Evolutionary conservation across 2,888 invertebrate genomes (phyloP).

Genomic region (Drosophila leonis): DNA sequence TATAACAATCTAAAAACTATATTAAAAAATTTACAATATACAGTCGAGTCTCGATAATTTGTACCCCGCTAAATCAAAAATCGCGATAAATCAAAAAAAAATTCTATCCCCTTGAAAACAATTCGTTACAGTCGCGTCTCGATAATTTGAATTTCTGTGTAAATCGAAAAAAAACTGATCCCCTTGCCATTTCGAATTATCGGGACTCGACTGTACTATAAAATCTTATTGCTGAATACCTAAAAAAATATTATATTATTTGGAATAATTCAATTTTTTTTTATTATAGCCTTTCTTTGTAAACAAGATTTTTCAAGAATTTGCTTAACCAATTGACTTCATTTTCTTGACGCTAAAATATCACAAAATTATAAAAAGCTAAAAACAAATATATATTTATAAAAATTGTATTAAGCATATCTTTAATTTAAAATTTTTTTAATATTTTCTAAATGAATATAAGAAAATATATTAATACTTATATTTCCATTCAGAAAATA

Average conservation of each 20-base stretch:
- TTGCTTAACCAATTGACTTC: not conserved
- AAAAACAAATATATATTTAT: not conserved
- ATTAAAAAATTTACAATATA: not conserved
- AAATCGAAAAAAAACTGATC: too few relatives aligned
- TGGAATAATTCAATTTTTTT: too few relatives aligned
- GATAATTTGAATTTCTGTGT: too few relatives aligned
- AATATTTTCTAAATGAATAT: not conserved
- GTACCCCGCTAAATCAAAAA: too few relatives aligned
- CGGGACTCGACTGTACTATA: too few relatives aligned
- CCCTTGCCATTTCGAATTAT: too few relatives aligned
- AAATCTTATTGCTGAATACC: not conserved
- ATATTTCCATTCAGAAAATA: not conserved
- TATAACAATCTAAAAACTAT: too few relatives aligned
- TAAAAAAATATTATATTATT: not conserved
- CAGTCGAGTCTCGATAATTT: too few relatives aligned
- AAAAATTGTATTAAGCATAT: not conserved
- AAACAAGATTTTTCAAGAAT: not conserved
- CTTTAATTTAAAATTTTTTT: not conserved
- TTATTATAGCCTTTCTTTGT: not conserved
- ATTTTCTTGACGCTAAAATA: not conserved
- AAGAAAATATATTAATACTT: not conserved
- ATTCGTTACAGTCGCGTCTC: too few relatives aligned
- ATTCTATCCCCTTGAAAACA: too few relatives aligned
- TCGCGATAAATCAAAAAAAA: too few relatives aligned
- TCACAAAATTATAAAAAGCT: not conserved